Conservation (phyloP, 2,888 invertebrate species). For the Xestia sexstrigata region DNA sequence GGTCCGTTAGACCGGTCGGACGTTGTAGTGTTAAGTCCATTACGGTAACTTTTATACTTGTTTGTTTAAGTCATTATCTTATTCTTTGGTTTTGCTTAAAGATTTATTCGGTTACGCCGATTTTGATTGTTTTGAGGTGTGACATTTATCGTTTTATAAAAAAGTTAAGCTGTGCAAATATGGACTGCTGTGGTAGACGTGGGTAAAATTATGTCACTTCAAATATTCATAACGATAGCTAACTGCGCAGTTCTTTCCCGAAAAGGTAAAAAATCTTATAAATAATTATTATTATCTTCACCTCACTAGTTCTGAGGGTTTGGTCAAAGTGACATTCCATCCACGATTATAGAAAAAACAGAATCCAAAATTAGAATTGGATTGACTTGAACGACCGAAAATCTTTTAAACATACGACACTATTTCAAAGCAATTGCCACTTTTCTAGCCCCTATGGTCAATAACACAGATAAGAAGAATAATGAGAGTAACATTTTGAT, state of each 20-base stretch:
- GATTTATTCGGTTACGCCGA: conserved; percentile 75
- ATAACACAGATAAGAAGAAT: background rate
- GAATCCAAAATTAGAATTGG: background rate
- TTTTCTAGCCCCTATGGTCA: too few relatives aligned
- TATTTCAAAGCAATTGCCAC: background rate
- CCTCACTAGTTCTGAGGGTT: background rate
- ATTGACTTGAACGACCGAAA: background rate
- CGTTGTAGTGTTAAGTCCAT: conserved; percentile 68
- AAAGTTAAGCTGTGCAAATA: conserved; percentile 23
- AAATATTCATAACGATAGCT: background rate
- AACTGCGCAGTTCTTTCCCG: background rate
- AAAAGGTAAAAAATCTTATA: background rate
- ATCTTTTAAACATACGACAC: background rate
- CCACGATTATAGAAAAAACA: background rate
- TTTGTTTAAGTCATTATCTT: conserved; percentile 67
- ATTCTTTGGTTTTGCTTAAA: conserved; percentile 51
- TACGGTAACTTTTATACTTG: conserved; percentile 69
- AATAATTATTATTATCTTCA: background rate
- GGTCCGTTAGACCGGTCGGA: conserved; percentile 86
- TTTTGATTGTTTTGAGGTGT: conserved; percentile 54
- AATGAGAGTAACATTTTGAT: background rate
- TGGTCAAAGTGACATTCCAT: background rate
- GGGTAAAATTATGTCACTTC: background rate
- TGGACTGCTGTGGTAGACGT: background rate
- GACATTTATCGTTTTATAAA: conserved; percentile 62